These are phyloP conservation scores for Dreissena polymorpha DNA, from an alignment of 1,140 invertebrate genomes.

Conservation along the genomic window DNA sequence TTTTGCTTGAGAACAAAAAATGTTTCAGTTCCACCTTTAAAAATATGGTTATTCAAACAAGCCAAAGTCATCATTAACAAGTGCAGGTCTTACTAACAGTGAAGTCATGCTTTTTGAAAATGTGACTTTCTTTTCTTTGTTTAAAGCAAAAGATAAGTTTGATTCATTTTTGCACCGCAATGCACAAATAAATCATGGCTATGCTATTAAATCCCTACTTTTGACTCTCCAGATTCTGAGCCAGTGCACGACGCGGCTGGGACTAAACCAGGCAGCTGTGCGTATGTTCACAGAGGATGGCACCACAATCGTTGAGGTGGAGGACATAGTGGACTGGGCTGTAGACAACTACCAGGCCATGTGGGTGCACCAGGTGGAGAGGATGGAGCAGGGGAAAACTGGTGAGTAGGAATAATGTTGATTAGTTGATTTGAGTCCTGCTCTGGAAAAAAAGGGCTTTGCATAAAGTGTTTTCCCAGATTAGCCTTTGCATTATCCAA, in stretches of 20 bases:
- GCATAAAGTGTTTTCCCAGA: too few relatives aligned
- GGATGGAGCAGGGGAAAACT: conserved; percentile 54
- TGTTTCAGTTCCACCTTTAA: too few relatives aligned
- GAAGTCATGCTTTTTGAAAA: too few relatives aligned
- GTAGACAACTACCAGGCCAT: conserved; percentile 71
- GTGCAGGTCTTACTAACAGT: too few relatives aligned
- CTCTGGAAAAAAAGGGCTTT: not conserved
- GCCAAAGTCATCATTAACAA: too few relatives aligned
- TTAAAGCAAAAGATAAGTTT: too few relatives aligned
- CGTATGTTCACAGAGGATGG: conserved; percentile 77
- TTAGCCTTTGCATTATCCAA: not conserved
- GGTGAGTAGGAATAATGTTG: conserved; percentile 8
- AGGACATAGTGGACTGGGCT: conserved; percentile 76
- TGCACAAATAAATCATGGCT: too few relatives aligned
- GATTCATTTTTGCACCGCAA: too few relatives aligned
- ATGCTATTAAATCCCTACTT: too few relatives aligned
- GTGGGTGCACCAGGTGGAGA: conserved; percentile 68
- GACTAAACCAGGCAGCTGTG: conserved; percentile 72
- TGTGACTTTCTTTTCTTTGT: too few relatives aligned
- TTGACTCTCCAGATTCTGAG: conserved; percentile 69
- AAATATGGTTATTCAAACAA: too few relatives aligned
- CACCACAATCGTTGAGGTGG: conserved; percentile 73
- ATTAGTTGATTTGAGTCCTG: not conserved
- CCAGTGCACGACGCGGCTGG: conserved; percentile 75
- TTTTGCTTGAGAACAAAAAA: too few relatives aligned